Evolutionary conservation across 2,113 vertebrate species (phyloP), one percentile per base, ranked within the genome.

Genomic region (Paradoxurus hermaphroditus): DNA sequence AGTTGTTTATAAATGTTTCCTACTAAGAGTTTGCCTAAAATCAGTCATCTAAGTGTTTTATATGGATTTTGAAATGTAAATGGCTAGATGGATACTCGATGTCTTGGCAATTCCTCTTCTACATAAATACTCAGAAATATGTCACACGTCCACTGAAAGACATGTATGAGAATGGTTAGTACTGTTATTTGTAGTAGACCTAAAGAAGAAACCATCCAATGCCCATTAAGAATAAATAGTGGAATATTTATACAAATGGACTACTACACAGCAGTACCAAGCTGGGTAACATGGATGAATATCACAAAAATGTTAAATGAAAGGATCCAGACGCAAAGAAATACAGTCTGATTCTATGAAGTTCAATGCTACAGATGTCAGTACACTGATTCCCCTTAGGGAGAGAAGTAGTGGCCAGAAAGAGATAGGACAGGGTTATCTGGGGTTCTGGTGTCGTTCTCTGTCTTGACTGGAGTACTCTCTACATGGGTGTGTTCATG

Each of bases 251-350:
- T 7, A 63, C 63, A 39, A 16, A 36, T 56, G 84, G 49, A 90
- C 59, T 39, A 46, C 39, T 51, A 89, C 21, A 77, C 19, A 78
- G 18, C 27, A 86, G 19, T 41, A 70, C 72, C 93, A 81, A 92
- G 96, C 93, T 97, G 97, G 93, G 92, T 96, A 2, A 95, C 90
- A 91, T 56, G 86, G 96, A 97, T 97, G 96, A 96, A 85, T 90
- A 97, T 91, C 95, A 97, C 68, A 96, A 97, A 44, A 94, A 94
- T 65, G 94, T 94, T 86, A 84, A 96, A 96, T 96, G 96, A 97
- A 98, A 97, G 77, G 56, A 34, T 21, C 4, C 36, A 67, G 79
- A 78, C 25, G 41, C 67, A 67, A 90, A 88, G 31, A 29, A 94
- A 92, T 18, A 41, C 21, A 79, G 29, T 59, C 19, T 63, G 83